Evolutionary conservation across 2,888 invertebrate genomes (phyloP).

Genomic region (Callyntrura sp.): DNA sequence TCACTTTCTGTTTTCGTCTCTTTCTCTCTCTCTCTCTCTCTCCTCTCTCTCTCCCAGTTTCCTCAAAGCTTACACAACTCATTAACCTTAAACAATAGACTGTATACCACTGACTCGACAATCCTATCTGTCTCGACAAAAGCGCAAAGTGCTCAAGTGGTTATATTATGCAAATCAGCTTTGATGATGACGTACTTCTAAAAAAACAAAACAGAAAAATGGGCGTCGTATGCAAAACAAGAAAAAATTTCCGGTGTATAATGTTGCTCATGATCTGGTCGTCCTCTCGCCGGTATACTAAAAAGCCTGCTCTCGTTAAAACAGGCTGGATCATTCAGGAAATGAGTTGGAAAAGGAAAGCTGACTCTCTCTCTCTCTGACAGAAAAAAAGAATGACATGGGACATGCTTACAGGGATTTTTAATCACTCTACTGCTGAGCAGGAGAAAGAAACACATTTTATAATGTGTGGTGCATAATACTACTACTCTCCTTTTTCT

Average conservation of each 20-base stretch:
- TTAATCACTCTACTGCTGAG: conserved; percentile 13
- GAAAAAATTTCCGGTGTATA: conserved; percentile 65
- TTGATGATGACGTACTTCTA: not conserved
- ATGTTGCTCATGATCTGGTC: not conserved
- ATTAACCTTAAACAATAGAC: conserved; percentile 76
- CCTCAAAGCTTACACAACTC: conserved; percentile 78
- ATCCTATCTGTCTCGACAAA: too few relatives aligned
- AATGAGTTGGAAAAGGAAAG: conserved; percentile 73
- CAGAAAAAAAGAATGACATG: not conserved
- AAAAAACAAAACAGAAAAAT: conserved; percentile 48
- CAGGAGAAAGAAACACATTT: not conserved
- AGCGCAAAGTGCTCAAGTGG: conserved; percentile 22
- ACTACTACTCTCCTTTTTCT: not conserved
- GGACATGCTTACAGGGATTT: conserved; percentile 30
- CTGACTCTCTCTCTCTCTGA: too few relatives aligned
- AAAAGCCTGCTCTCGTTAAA: not conserved
- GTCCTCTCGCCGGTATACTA: not conserved
- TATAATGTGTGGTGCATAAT: conserved; percentile 7
- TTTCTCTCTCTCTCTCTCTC: too few relatives aligned
- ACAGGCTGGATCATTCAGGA: not conserved
- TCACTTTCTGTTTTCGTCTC: not conserved
- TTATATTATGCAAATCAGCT: conserved; percentile 64
- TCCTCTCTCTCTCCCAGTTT: too few relatives aligned
- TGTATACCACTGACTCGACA: not conserved
- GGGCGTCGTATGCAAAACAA: conserved; percentile 60